Percentiles rank a stretch among this genome's conserved stretches.
Evolutionary conservation across 2,797 vertebrate species (phyloP).

Genomic region (Chromis chromis): DNA sequence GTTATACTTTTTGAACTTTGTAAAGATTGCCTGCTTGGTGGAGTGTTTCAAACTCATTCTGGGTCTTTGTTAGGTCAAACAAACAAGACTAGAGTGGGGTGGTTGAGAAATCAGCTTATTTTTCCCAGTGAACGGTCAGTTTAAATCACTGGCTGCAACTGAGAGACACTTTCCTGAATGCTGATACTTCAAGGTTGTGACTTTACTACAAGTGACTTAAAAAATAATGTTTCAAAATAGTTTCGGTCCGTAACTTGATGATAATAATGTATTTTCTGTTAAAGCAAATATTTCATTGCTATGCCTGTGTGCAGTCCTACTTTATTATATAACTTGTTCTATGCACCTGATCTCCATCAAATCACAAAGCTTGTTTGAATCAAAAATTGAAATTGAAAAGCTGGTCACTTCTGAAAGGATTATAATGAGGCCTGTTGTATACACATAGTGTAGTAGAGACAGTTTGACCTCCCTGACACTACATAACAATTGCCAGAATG

Average conservation of each 20-base stretch:
- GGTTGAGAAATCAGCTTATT: neutral
- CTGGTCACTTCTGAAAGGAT: neutral
- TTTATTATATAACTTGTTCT: neutral
- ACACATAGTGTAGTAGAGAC: neutral
- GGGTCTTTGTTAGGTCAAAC: slow-evolving; percentile 3
- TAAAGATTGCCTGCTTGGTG: neutral
- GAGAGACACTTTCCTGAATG: slow-evolving; percentile 14
- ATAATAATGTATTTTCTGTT: neutral
- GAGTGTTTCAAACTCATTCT: slow-evolving; percentile 3
- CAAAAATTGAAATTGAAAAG: neutral
- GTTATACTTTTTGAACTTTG: neutral
- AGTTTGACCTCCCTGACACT: neutral
- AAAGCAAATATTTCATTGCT: neutral
- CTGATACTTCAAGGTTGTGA: neutral
- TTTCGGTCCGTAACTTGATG: neutral
- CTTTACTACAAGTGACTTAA: too few relatives aligned
- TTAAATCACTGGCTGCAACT: slow-evolving; percentile 18
- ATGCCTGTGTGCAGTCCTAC: neutral
- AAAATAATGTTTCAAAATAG: too few relatives aligned
- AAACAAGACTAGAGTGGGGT: slow-evolving; percentile 8
- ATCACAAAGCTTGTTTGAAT: too few relatives aligned
- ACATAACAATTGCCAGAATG: neutral
- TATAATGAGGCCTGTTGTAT: neutral
- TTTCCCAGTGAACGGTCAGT: slow-evolving; percentile 8
- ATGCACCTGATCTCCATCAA: neutral